Evolutionary conservation across 1,140 invertebrate genomes (phyloP).

Genomic region (Papilio dardanus): DNA sequence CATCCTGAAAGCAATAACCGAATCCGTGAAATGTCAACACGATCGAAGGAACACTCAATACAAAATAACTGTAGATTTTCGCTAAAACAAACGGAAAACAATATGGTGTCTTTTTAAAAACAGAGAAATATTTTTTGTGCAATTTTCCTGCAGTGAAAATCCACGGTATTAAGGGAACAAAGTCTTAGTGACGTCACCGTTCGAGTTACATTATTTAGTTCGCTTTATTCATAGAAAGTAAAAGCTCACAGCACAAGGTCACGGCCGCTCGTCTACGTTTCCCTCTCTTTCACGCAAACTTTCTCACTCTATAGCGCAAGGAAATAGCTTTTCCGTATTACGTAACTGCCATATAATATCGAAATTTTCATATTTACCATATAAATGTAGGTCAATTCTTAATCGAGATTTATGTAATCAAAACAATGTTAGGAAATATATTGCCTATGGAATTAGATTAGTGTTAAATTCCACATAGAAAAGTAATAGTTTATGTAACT

Average conservation of each 20-base stretch:
- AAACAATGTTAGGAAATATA: slow-evolving; percentile 4
- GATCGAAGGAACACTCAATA: neutral
- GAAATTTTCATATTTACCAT: slow-evolving; percentile 16
- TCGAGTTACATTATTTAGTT: slow-evolving; percentile 29
- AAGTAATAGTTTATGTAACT: neutral
- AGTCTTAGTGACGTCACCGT: slow-evolving; percentile 12
- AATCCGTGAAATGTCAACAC: slow-evolving; percentile 20
- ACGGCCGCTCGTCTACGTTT: slow-evolving; percentile 47
- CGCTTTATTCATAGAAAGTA: slow-evolving; percentile 48
- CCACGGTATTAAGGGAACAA: neutral
- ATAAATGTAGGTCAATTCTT: slow-evolving; percentile 18
- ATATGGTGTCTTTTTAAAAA: no score
- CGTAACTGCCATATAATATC: slow-evolving; percentile 18
- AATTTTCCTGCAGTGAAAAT: no score
- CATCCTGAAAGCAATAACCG: neutral
- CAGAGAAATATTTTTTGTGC: no score
- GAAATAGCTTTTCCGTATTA: slow-evolving; percentile 41
- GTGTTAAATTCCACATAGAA: neutral
- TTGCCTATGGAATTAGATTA: slow-evolving; percentile 10
- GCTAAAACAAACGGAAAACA: no score
- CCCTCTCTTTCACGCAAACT: slow-evolving; percentile 22
- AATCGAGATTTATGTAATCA: slow-evolving; percentile 4
- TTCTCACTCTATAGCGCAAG: slow-evolving; percentile 35
- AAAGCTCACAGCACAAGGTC: slow-evolving; percentile 60
- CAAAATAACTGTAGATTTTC: neutral